Percentiles rank a stretch among this genome's conserved stretches.
Conservation (phyloP, 2,113 vertebrate species). For the Hyperopisus bebe region DNA sequence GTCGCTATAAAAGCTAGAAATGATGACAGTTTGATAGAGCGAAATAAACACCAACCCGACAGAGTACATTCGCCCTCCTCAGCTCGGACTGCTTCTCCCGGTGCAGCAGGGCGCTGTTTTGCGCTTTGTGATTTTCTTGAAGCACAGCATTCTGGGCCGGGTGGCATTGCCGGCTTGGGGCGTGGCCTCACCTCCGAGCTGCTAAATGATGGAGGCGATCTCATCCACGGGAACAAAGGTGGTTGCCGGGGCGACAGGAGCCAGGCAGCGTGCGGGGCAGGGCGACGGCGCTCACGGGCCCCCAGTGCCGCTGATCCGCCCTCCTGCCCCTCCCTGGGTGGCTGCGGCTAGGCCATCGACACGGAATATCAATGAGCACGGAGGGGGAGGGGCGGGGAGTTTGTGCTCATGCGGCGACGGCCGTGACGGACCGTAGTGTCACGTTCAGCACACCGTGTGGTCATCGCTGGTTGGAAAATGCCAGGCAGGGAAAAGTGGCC, state of each 20-base stretch:
- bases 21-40: neutral
- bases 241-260: slow-evolving; percentile 21
- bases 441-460: neutral
- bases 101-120: neutral
- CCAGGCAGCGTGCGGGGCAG: neutral
- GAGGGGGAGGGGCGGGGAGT: neutral
- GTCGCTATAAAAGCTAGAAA: neutral
- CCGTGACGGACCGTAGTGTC: too few species aligned
- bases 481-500: neutral
- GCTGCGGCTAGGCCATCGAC: slow-evolving; percentile 44
- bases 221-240: slow-evolving; percentile 17
- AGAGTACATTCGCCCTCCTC: neutral
- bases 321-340: slow-evolving; percentile 50
- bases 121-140: neutral
- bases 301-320: neutral
- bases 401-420: neutral
- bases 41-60: neutral
- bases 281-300: neutral
- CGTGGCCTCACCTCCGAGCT: neutral
- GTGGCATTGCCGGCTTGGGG: neutral
- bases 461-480: neutral
- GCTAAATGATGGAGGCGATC: neutral
- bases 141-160: neutral
- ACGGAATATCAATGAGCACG: slow-evolving; percentile 59
- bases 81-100: neutral